phyloP scores from a whole-genome alignment of 2,888 invertebrate species.

The Branchipolynoe longqiensis region DNA sequence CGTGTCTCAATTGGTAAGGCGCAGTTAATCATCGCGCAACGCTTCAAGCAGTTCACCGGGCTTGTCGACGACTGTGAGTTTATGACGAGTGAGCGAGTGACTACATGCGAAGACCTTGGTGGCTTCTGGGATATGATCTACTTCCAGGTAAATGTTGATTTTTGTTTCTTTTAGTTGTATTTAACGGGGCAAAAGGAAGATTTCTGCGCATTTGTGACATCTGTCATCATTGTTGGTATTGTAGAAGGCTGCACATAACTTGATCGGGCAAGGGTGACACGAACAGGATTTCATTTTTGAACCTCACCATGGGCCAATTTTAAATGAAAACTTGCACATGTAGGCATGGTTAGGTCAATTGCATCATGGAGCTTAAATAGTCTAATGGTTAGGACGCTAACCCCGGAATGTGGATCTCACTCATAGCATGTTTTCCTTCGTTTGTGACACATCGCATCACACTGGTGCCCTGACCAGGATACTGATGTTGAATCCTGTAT shows the following conservation, averaged over 20 bases:
- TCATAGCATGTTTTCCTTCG: no score
- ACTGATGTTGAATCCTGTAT: no score
- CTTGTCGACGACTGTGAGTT: slow-evolving; percentile 82
- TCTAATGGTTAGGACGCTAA: no score
- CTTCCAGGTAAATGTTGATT: slow-evolving; percentile 79
- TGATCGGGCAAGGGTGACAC: no score
- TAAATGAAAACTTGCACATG: no score
- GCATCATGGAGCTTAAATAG: no score
- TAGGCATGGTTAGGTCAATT: no score
- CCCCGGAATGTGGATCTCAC: no score
- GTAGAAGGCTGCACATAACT: neutral
- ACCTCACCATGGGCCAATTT: no score
- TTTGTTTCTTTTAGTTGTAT: neutral
- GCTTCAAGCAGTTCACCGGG: slow-evolving; percentile 82
- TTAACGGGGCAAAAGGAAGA: neutral
- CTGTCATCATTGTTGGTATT: neutral
- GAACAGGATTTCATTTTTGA: no score
- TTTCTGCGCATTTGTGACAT: neutral
- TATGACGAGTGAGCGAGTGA: slow-evolving; percentile 80
- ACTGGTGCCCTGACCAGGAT: no score
- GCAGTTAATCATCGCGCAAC: slow-evolving; percentile 81
- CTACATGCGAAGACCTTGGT: slow-evolving; percentile 81
- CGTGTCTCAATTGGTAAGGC: slow-evolving; percentile 81
- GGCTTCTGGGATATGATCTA: slow-evolving; percentile 84
- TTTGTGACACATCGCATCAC: no score